Conservation (phyloP, 2,888 invertebrate genomes). For the Hedychridium roseum region DNA sequence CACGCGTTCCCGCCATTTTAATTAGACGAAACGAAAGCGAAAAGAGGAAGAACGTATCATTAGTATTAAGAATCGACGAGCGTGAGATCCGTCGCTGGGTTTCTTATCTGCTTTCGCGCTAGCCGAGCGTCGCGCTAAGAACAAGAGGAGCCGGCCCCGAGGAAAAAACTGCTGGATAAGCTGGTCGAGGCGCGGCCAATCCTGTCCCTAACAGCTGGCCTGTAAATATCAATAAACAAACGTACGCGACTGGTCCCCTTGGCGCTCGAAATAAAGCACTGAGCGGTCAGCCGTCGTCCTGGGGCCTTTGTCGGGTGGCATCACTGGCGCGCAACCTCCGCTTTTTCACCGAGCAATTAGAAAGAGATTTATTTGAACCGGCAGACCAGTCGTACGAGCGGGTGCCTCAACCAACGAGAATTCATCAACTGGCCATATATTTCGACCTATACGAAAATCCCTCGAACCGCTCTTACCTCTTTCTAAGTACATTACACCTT, state of each 20-base stretch:
- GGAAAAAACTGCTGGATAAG: conserved; percentile 2
- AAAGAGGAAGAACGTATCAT: not conserved
- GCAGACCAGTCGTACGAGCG: conserved; percentile 40
- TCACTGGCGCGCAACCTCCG: conserved; percentile 39
- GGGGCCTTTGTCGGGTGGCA: conserved; percentile 54
- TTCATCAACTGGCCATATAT: conserved; percentile 28
- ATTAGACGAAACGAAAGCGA: not conserved
- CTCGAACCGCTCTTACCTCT: conserved; percentile 1
- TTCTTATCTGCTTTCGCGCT: not conserved
- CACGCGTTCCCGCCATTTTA: not conserved
- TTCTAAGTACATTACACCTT: conserved; percentile 18
- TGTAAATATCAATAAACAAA: conserved; percentile 55
- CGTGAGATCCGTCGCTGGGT: not conserved
- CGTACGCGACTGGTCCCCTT: conserved; percentile 12
- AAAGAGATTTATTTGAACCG: conserved; percentile 58
- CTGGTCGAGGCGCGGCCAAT: conserved; percentile 13
- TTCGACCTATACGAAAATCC: conserved; percentile 24
- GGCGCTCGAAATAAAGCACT: conserved; percentile 31
- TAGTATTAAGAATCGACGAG: not conserved
- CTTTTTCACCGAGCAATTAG: conserved; percentile 59
- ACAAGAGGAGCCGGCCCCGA: conserved; percentile 7
- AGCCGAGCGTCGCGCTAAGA: not conserved
- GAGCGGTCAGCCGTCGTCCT: conserved; percentile 19
- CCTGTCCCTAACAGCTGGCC: conserved; percentile 15
- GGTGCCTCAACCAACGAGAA: conserved; percentile 20